phyloP scores from a whole-genome alignment of 2,888 invertebrate genomes.

The Drosophila mimica region DNA sequence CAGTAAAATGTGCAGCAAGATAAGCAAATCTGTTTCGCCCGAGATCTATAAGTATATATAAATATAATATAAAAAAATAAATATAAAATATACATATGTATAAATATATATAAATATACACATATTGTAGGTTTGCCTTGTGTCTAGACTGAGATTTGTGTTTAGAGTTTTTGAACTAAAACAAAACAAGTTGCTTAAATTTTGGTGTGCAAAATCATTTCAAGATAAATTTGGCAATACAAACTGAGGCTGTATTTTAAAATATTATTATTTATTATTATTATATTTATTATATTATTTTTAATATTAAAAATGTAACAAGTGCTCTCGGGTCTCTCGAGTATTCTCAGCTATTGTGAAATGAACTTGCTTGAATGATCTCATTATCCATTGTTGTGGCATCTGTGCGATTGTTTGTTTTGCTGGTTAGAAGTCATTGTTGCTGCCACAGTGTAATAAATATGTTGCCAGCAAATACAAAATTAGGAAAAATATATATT shows the following conservation, averaged over 20 bases:
- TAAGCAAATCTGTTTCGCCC: not conserved
- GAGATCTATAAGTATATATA: not conserved
- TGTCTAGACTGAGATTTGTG: not conserved
- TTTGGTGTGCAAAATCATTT: not conserved
- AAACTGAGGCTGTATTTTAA: not conserved
- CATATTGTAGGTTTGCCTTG: no score
- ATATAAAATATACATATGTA: no score
- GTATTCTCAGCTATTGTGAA: not conserved
- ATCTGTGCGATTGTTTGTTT: not conserved
- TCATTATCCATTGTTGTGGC: not conserved
- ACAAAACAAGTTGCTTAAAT: not conserved
- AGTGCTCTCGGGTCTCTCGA: not conserved
- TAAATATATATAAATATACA: not conserved
- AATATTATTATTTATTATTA: no score
- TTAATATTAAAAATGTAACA: not conserved
- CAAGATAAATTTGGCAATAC: not conserved
- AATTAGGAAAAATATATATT: constrained; percentile 67
- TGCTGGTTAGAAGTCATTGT: constrained; percentile 23
- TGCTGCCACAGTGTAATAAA: constrained; percentile 59
- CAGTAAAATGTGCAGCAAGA: not conserved
- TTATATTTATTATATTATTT: no score
- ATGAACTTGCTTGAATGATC: not conserved
- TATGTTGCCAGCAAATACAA: constrained; percentile 70
- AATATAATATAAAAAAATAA: accelerated
- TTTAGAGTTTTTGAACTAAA: not conserved